Percentiles rank a stretch among this genome's conserved stretches.
These are phyloP conservation scores for Sorex araneus DNA, from an alignment of 2,113 vertebrate genomes.

Conservation along the genomic window DNA sequence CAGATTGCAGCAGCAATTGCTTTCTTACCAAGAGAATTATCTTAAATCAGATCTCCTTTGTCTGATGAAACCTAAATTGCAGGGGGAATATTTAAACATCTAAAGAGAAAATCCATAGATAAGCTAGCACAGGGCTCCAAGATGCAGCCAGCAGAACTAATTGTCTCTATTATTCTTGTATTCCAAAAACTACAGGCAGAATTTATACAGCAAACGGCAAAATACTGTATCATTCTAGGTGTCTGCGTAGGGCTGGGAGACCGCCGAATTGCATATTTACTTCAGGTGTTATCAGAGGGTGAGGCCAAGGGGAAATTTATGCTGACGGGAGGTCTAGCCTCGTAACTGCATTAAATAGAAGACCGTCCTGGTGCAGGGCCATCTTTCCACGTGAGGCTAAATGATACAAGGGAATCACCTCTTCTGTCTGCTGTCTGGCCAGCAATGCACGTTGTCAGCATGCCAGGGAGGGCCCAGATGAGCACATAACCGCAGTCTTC, in stretches of 20 bases:
- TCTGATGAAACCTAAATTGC: conserved; percentile 86
- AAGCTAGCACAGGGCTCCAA: conserved; percentile 79
- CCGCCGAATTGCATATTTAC: conserved; percentile 57
- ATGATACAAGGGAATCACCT: not conserved
- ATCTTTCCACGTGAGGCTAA: not conserved
- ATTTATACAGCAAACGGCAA: conserved; percentile 76
- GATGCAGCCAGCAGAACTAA: conserved; percentile 82
- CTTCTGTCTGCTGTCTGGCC: not conserved
- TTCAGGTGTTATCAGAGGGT: conserved; percentile 14
- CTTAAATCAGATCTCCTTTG: conserved; percentile 86
- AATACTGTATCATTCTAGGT: conserved; percentile 66
- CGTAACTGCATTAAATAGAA: conserved; percentile 7
- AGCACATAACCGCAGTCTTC: not conserved
- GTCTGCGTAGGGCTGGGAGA: conserved; percentile 63
- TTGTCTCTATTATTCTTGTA: conserved; percentile 82
- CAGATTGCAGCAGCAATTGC: conserved; percentile 81
- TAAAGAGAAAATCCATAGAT: conserved; percentile 86
- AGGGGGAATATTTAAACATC: conserved; percentile 85
- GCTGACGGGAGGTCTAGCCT: not conserved
- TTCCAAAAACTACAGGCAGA: conserved; percentile 71
- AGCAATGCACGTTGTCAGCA: not conserved
- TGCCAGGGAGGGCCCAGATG: not conserved
- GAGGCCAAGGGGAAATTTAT: not conserved
- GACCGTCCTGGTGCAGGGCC: not conserved
- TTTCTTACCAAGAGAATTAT: conserved; percentile 86